Evolutionary conservation across 2,797 vertebrate genomes (phyloP), one percentile per base, ranked within the genome.

Genomic region (Molothrus ater): DNA sequence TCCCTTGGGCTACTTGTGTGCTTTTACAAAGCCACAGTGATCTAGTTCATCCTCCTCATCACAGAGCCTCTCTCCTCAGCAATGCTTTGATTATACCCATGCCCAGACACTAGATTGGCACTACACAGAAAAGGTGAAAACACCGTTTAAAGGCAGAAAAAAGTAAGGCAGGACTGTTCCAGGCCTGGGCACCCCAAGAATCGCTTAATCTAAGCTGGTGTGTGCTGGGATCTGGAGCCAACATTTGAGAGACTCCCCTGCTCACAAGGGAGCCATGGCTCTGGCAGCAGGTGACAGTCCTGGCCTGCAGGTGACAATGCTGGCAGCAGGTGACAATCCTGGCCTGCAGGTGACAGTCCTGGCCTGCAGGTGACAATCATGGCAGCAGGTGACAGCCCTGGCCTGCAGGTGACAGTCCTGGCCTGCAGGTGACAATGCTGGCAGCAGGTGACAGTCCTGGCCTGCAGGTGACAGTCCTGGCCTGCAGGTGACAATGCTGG

Each of bases 1-100:
- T 91, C 81, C 87, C 91, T 71, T 92, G 56, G 65, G 85, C 87
- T 60, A 60, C 29, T 50, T 45, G 53, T 60, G 32, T 71, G 74
- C 56, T 87, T 56, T 59, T 25, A 68, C 22, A 65, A 63, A 48
- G 28, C 80, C 0, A 0, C 0, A 31, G 50, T 5, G 19, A 43
- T 63, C 38, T 19, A 9, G 17, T 16, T 64, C 68, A 75, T 15
- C 60, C n/a, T 72, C 42, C 53, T 34, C 29, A 42, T 8, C 51
- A 59, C 36, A 25, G 51, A 45, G 54, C 22, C 20, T 65, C 36
- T 26, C 47, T 68, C 13, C 31, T 8, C 59, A 43, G 28, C 4
- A 43, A 69, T 11, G 22, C 43, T 70, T 45, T 48, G 3, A 12
- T 66, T 53, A 36, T 10, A 66, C 6, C 10, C 11, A 6, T 38